Evolutionary conservation across 1,140 invertebrate species (phyloP).

Genomic region (Anoplophora glabripennis): DNA sequence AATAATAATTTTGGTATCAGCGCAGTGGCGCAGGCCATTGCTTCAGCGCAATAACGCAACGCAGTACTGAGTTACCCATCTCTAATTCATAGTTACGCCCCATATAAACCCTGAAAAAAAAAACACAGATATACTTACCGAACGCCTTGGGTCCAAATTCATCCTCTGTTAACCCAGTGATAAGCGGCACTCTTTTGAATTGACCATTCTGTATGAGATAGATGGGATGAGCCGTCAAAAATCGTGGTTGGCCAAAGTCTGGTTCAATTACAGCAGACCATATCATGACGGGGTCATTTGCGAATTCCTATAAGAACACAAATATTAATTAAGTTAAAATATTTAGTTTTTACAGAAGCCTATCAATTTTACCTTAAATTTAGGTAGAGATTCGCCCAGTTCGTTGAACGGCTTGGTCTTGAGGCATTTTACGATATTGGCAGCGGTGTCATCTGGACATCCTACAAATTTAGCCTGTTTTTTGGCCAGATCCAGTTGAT

Average conservation of each 20-base stretch:
- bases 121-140: conserved; percentile 26
- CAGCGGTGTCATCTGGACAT: conserved; percentile 60
- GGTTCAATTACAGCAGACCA: conserved; percentile 69
- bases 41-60: too few species aligned
- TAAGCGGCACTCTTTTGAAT: conserved; percentile 62
- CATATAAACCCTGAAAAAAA: neutral
- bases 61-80: too few species aligned
- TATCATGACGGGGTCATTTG: conserved; percentile 57
- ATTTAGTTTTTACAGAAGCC: too few species aligned
- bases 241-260: conserved; percentile 65
- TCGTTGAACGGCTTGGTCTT: conserved; percentile 54
- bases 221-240: conserved; percentile 59
- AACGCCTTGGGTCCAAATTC: conserved; percentile 7
- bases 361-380: conserved; percentile 51
- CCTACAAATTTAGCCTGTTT: conserved; percentile 65
- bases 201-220: conserved; percentile 57
- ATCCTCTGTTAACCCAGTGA: conserved; percentile 45
- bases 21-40: too few species aligned
- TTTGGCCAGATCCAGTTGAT: conserved; percentile 61
- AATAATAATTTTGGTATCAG: too few species aligned
- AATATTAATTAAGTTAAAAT: too few species aligned
- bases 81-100: too few species aligned
- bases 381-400: conserved; percentile 51
- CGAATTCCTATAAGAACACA: conserved; percentile 51
- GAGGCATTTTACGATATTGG: conserved; percentile 62